These are phyloP conservation scores for Pogoniulus pusillus DNA, from an alignment of 2,797 vertebrate species.

Conservation along the genomic window DNA sequence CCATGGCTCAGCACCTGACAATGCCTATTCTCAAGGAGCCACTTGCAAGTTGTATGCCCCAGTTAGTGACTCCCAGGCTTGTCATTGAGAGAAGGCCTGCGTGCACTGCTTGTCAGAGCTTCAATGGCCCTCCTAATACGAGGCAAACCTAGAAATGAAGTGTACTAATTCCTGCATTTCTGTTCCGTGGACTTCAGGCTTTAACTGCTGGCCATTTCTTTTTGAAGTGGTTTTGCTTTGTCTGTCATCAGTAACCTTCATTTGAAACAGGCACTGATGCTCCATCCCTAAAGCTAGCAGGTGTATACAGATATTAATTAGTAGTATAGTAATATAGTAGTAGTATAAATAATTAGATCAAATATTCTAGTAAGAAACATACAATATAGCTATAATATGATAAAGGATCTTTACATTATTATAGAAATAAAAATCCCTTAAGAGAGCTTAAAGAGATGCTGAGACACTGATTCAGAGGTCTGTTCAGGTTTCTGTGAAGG, in stretches of 20 bases:
- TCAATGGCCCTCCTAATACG: background rate
- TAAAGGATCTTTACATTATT: background rate
- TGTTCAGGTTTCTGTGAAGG: background rate
- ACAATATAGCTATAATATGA: background rate
- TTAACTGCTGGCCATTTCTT: background rate
- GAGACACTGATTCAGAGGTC: background rate
- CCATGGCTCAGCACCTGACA: background rate
- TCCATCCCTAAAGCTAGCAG: background rate
- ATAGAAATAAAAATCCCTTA: background rate
- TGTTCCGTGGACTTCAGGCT: background rate
- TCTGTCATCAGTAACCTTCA: background rate
- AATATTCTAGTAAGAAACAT: background rate
- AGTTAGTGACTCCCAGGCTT: background rate
- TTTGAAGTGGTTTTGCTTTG: too few species aligned
- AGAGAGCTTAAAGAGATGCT: background rate
- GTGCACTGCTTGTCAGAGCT: background rate
- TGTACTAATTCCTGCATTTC: background rate
- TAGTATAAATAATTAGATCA: background rate
- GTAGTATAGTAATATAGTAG: background rate
- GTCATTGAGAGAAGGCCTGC: background rate
- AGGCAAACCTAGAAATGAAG: background rate
- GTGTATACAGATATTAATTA: background rate
- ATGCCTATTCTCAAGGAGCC: background rate
- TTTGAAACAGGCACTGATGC: background rate
- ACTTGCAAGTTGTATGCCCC: background rate